Evolutionary conservation across 2,797 vertebrate species (phyloP).

Genomic region (Mycteria americana): DNA sequence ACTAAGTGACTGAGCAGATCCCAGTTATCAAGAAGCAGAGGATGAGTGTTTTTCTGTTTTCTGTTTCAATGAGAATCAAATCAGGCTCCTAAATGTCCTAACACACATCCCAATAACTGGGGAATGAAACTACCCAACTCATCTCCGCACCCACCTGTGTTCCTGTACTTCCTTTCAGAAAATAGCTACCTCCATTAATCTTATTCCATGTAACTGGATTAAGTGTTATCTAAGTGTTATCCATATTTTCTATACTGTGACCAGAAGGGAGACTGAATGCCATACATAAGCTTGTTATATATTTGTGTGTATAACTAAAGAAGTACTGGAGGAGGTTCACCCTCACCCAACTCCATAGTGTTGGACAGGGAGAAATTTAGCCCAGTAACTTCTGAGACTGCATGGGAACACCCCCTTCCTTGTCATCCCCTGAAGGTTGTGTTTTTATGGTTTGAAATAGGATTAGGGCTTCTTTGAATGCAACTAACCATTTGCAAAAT

Average conservation of each 20-base stretch:
- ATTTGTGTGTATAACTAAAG: neutral
- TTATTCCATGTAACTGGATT: neutral
- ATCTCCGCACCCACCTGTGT: accelerated
- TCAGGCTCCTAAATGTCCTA: neutral
- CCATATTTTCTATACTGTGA: neutral
- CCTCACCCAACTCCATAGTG: accelerated
- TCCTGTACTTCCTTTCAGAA: neutral
- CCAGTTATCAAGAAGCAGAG: neutral
- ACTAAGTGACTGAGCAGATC: neutral
- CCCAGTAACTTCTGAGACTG: neutral
- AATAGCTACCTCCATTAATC: neutral
- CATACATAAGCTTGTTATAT: accelerated
- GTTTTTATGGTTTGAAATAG: neutral
- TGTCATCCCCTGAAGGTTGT: neutral
- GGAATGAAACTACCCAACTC: accelerated
- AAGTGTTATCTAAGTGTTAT: neutral
- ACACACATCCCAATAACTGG: neutral
- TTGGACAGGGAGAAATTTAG: neutral
- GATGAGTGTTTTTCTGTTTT: neutral
- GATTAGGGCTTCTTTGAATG: neutral
- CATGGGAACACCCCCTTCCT: neutral
- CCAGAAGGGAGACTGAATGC: neutral
- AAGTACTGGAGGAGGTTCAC: neutral
- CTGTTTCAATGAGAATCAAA: neutral
- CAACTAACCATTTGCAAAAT: neutral